These are phyloP conservation scores for Passer montanus DNA, from an alignment of 2,113 vertebrate genomes.

Conservation along the genomic window DNA sequence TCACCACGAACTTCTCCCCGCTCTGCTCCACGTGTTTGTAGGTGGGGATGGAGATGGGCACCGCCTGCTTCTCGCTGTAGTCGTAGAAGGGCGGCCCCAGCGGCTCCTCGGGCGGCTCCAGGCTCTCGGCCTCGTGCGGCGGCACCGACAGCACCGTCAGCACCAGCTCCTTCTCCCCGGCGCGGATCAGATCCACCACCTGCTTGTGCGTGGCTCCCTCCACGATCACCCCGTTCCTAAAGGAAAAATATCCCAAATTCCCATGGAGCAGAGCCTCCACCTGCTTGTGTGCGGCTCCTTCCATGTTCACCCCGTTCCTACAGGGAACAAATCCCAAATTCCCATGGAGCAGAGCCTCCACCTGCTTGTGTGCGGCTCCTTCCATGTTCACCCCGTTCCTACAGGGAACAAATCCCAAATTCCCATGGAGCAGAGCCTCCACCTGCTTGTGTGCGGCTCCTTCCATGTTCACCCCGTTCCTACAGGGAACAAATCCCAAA, in stretches of 20 bases:
- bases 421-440: neutral
- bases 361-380: neutral
- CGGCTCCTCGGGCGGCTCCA: constrained; percentile 90
- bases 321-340: neutral
- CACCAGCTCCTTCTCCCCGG: constrained; percentile 91
- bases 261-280: neutral
- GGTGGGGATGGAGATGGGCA: constrained; percentile 96
- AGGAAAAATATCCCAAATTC: neutral
- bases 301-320: neutral
- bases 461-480: too few species aligned
- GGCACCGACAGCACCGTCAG: constrained; percentile 93
- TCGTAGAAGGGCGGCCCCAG: constrained; percentile 90
- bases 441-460: too few species aligned
- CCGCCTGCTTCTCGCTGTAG: constrained; percentile 95
- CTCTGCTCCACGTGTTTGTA: constrained; percentile 98
- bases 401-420: neutral
- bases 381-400: neutral
- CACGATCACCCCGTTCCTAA: constrained; percentile 92
- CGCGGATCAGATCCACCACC: constrained; percentile 97
- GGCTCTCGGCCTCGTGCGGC: constrained; percentile 88
- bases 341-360: too few species aligned
- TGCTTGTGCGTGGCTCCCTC: constrained; percentile 98
- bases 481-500: too few species aligned
- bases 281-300: neutral
- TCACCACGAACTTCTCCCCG: constrained; percentile 95